Conservation (phyloP, 2,797 vertebrate genomes). For the Bradypodion pumilum region DNA sequence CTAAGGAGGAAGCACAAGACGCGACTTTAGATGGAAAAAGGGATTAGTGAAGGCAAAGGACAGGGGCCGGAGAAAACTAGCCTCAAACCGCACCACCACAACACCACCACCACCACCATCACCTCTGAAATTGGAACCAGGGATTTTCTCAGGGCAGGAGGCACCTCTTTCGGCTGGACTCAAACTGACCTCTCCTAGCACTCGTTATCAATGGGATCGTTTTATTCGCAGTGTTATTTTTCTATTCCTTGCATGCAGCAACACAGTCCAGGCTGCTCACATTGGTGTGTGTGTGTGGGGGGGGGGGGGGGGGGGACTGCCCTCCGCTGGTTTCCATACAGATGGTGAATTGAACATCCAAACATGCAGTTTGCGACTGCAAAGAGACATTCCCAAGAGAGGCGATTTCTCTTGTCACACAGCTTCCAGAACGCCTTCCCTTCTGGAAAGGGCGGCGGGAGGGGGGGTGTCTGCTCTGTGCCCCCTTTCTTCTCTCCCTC, state of each 20-base stretch:
- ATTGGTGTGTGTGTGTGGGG: too few species aligned
- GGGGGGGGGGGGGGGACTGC: background rate
- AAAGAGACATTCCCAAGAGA: background rate
- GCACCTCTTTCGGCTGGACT: background rate
- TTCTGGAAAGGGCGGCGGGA: too few species aligned
- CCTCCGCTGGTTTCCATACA: background rate
- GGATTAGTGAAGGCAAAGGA: background rate
- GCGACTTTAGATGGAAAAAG: constrained; percentile 17
- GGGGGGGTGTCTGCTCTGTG: too few species aligned
- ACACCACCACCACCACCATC: too few species aligned
- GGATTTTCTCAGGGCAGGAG: too few species aligned
- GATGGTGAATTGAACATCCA: too few species aligned
- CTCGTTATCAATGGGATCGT: background rate
- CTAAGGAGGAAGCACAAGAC: constrained; percentile 66
- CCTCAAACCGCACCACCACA: too few species aligned
- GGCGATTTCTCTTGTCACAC: background rate
- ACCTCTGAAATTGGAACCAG: too few species aligned
- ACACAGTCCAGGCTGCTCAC: too few species aligned
- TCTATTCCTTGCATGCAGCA: accelerated
- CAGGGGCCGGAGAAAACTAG: too few species aligned
- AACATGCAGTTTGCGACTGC: background rate
- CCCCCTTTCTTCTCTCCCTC: background rate
- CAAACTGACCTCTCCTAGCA: background rate
- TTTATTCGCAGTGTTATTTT: background rate
- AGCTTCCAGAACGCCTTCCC: background rate